Percentiles rank a stretch among this genome's conserved stretches.
phyloP scores from a whole-genome alignment of 1,140 invertebrate genomes.

The Liolophura sinensis region DNA sequence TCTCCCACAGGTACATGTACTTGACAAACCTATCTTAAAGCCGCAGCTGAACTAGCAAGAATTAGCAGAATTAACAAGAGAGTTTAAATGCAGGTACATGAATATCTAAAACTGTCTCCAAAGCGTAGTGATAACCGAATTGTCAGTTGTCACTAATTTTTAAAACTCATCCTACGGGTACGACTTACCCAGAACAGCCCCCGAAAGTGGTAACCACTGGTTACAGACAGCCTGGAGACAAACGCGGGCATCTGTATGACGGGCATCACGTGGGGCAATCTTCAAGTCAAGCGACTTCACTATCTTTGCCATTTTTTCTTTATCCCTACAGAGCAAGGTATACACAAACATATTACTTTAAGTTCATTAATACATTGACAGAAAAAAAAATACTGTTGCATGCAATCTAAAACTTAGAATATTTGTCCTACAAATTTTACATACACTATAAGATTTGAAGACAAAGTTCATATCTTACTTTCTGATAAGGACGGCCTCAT shows the following conservation, averaged over 20 bases:
- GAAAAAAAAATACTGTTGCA: background rate
- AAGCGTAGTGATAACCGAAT: conserved; percentile 9
- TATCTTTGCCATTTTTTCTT: conserved; percentile 79
- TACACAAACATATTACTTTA: background rate
- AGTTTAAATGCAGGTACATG: too few species aligned
- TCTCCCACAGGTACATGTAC: too few species aligned
- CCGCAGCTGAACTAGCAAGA: too few species aligned
- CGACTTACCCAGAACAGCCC: conserved; percentile 69
- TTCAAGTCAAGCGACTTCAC: conserved; percentile 81
- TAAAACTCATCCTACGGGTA: background rate
- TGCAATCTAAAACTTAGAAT: background rate
- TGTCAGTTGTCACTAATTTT: background rate
- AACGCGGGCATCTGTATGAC: conserved; percentile 75
- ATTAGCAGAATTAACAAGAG: too few species aligned
- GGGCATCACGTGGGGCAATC: conserved; percentile 75
- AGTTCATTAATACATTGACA: background rate
- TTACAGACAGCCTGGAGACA: conserved; percentile 80
- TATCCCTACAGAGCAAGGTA: conserved; percentile 65
- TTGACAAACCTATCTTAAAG: too few species aligned
- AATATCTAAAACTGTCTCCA: too few species aligned
- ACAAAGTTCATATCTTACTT: conserved; percentile 5
- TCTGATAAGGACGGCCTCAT: conserved; percentile 67
- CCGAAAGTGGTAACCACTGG: conserved; percentile 88
- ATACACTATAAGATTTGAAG: background rate
- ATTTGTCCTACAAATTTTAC: background rate